phyloP scores from a whole-genome alignment of 2,888 invertebrate genomes.

The Microchrysa polita region DNA sequence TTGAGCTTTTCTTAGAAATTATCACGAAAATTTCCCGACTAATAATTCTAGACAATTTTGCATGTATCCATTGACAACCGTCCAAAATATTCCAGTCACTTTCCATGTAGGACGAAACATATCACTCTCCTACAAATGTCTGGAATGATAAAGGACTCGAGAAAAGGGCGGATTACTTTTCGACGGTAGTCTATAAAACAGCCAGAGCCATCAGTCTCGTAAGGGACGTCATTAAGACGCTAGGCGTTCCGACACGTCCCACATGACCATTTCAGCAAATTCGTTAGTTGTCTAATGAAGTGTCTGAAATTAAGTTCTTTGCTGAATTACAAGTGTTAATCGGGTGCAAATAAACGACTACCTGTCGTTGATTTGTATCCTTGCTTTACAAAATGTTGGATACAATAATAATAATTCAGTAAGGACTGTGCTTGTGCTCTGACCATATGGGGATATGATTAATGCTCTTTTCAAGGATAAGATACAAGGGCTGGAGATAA shows the following conservation, averaged over 20 bases:
- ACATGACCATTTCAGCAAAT: constrained; percentile 19
- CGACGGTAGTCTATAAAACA: not conserved
- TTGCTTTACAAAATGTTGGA: not conserved
- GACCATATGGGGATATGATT: not conserved
- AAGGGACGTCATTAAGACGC: constrained; percentile 25
- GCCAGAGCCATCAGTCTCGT: constrained; percentile 8
- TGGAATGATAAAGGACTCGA: not conserved
- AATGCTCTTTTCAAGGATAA: not conserved
- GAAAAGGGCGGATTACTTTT: not conserved
- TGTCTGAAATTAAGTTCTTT: constrained; percentile 39
- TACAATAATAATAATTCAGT: constrained; percentile 1
- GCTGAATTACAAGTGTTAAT: constrained; percentile 30
- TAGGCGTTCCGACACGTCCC: constrained; percentile 27
- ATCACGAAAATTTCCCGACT: no score
- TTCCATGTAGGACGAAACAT: no score
- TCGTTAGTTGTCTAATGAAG: constrained; percentile 33
- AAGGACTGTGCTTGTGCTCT: not conserved
- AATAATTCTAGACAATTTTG: no score
- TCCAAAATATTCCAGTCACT: no score
- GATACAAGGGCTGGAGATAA: not conserved
- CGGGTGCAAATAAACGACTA: constrained; percentile 35
- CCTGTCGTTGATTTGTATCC: constrained; percentile 18
- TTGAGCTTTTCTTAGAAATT: no score
- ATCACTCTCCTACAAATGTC: no score
- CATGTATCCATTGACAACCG: no score